Evolutionary conservation across 2,797 vertebrate genomes (phyloP).

Genomic region (Micrastur ruficollis): DNA sequence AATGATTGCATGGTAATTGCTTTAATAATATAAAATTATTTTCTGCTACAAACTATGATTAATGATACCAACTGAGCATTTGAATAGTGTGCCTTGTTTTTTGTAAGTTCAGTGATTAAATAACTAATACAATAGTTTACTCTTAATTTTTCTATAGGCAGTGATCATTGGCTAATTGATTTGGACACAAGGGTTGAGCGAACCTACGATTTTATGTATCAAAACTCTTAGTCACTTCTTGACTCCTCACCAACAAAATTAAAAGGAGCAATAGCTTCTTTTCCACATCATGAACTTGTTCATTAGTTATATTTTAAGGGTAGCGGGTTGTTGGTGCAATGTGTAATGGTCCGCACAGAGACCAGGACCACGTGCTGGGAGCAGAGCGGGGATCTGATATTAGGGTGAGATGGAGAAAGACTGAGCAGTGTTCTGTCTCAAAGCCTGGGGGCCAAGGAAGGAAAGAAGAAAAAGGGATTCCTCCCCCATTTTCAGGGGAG

Average conservation of each 20-base stretch:
- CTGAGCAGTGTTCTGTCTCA: accelerated
- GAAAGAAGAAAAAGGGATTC: background rate
- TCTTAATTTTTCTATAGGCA: conserved; percentile 32
- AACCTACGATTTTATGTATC: background rate
- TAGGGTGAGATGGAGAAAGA: background rate
- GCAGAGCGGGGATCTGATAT: background rate
- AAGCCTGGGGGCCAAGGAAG: background rate
- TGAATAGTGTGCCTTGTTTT: conserved; percentile 32
- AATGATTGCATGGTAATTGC: conserved; percentile 73
- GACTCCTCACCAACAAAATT: background rate
- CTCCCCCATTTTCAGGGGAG: accelerated
- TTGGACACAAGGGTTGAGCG: background rate
- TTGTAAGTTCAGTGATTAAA: conserved; percentile 41
- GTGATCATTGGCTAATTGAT: conserved; percentile 18
- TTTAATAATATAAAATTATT: conserved; percentile 76
- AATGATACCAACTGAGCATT: conserved; percentile 54
- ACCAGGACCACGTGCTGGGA: background rate
- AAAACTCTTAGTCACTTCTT: background rate
- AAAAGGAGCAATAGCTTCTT: background rate
- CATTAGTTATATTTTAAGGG: background rate
- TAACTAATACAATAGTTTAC: conserved; percentile 46
- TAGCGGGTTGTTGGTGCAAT: background rate
- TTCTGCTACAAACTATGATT: conserved; percentile 71
- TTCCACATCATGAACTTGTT: background rate
- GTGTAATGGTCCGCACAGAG: background rate